phyloP scores from a whole-genome alignment of 2,113 vertebrate genomes.

The Vanacampus margaritifer region DNA sequence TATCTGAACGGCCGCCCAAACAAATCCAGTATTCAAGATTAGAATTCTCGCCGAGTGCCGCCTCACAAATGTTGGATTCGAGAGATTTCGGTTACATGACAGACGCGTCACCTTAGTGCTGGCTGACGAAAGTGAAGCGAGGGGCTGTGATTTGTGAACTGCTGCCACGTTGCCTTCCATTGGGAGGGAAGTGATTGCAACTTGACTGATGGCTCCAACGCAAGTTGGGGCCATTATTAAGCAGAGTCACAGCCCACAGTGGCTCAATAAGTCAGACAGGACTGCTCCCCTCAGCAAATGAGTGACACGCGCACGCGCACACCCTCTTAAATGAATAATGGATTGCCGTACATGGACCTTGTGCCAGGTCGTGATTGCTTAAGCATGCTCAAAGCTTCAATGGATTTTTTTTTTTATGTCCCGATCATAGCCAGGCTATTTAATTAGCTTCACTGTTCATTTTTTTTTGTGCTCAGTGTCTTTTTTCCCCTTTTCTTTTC shows the following conservation, averaged over 20 bases:
- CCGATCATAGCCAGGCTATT: slow-evolving; percentile 6
- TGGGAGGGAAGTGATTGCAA: slow-evolving; percentile 19
- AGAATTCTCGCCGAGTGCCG: slow-evolving; percentile 1
- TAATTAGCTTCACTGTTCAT: not conserved
- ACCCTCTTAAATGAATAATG: slow-evolving; percentile 59
- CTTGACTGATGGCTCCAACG: slow-evolving; percentile 24
- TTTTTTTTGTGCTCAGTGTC: too few species aligned
- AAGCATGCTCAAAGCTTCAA: slow-evolving; percentile 48
- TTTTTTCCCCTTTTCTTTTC: too few species aligned
- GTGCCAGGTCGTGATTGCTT: slow-evolving; percentile 64
- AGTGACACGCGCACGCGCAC: slow-evolving; percentile 29
- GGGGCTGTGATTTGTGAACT: slow-evolving; percentile 12
- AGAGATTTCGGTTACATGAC: not conserved
- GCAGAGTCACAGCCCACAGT: slow-evolving; percentile 23
- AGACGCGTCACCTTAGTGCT: not conserved
- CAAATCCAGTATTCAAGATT: slow-evolving; percentile 21
- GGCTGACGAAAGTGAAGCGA: not conserved
- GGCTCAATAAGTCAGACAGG: slow-evolving; percentile 59
- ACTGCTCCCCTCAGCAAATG: slow-evolving; percentile 64
- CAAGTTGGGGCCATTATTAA: slow-evolving; percentile 42
- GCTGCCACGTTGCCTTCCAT: slow-evolving; percentile 19
- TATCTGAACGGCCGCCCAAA: slow-evolving; percentile 20
- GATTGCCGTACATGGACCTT: slow-evolving; percentile 59
- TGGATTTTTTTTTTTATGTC: slow-evolving; percentile 22
- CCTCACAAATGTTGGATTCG: not conserved